Conservation (phyloP, 2,797 vertebrate species). For the Pseudopleuronectes americanus region DNA sequence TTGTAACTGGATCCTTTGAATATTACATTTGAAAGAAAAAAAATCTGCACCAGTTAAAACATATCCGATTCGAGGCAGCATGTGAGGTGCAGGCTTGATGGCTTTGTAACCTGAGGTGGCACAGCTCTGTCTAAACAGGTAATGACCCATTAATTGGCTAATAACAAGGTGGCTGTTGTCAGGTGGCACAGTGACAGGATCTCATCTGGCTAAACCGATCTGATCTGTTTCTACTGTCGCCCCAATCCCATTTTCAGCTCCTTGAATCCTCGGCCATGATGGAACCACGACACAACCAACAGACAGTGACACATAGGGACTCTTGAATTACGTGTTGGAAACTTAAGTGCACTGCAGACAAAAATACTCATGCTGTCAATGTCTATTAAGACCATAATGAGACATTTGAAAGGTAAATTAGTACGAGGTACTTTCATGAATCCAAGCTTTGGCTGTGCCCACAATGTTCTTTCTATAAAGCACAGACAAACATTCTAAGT, state of each 20-base stretch:
- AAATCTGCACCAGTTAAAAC: slow-evolving; percentile 50
- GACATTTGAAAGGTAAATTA: too few species aligned
- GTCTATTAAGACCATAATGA: not conserved
- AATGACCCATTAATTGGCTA: slow-evolving; percentile 66
- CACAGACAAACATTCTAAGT: not conserved
- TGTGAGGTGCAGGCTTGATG: slow-evolving; percentile 56
- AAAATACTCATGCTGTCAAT: not conserved
- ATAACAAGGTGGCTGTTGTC: slow-evolving; percentile 51
- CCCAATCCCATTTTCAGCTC: slow-evolving; percentile 51
- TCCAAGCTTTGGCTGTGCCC: too few species aligned
- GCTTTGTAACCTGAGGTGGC: slow-evolving; percentile 64
- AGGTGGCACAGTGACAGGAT: slow-evolving; percentile 55
- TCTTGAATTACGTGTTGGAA: slow-evolving; percentile 19
- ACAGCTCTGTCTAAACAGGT: slow-evolving; percentile 60
- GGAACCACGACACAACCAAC: slow-evolving; percentile 9
- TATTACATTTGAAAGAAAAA: slow-evolving; percentile 25
- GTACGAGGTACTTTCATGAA: too few species aligned
- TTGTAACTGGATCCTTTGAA: slow-evolving; percentile 2
- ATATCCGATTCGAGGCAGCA: slow-evolving; percentile 54
- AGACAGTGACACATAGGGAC: slow-evolving; percentile 19
- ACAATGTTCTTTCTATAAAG: too few species aligned
- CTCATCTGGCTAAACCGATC: slow-evolving; percentile 62
- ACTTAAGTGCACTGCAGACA: not conserved
- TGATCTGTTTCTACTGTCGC: slow-evolving; percentile 60
- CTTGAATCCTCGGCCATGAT: slow-evolving; percentile 21